Base-by-base conservation (phyloP, 2,113 vertebrate genomes). In the Rattus rattus region DNA sequence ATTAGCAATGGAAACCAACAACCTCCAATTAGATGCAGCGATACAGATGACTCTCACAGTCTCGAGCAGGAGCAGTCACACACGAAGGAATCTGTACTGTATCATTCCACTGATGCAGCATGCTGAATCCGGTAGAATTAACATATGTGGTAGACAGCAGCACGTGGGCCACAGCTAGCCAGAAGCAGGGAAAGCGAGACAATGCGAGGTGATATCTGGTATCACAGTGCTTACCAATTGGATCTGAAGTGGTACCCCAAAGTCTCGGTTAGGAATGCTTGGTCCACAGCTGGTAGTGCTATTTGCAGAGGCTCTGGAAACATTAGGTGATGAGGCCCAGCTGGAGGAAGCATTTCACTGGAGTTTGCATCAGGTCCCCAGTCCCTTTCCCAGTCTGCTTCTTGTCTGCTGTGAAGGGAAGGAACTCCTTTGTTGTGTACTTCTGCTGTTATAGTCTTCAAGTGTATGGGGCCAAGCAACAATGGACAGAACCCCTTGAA, bases 31-130 rank as follows among this genome's bases (percentile, higher is more conserved):
- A 90, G 69, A 61, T 72, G 22, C 5, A 81, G 59, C 8, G 19
- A 39, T 93, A 72, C 10, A 73, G 52, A 49, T 77, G 72, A 84
- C 52, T 72, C 36, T 91, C 43, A 80, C 19, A 70, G 47, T 70
- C 54, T 33, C 65, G 36, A 92, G 33, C 56, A 47, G 91, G 90
- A 94, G 86, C 90, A 92, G 49, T 91, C 72, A 94, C 70, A 92
- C 56, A 80, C 14, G 16, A 85, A 88, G 56, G 67, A 94, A 9
- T 43, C n/a, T 43, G 30, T 75, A 52, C 59, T 81, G 30, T 28
- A 5, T 9, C 20, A 92, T 59, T 77, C 22, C n/a, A 85, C 70
- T 65, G 47, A 88, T 67, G 39, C 16, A 36, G 39, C 59, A 24
- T 81, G 61, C 26, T 84, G 54, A 95, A 94, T 22, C 20, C 76